A percentile compares a stretch with the other conserved stretches of the same genome.
phyloP scores from a whole-genome alignment of 2,888 invertebrate genomes.

The Strigamia maritima region DNA sequence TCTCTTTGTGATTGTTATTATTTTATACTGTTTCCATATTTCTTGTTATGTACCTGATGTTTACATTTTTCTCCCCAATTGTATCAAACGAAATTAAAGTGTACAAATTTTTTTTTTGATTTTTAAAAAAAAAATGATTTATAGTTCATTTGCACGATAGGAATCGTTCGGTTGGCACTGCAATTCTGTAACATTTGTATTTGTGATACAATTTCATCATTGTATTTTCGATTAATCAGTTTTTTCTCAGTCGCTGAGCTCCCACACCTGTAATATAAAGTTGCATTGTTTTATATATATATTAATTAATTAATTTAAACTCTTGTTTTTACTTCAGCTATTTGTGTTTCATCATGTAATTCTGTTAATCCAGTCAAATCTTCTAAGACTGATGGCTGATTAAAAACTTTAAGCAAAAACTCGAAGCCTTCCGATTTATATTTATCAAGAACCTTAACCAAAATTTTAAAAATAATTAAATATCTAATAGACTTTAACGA shows the following conservation, averaged over 20 bases:
- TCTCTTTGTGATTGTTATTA: not conserved
- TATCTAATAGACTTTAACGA: not conserved
- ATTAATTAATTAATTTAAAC: not conserved
- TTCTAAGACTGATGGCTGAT: slow-evolving; percentile 77
- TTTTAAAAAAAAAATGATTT: not conserved
- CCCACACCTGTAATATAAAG: not conserved
- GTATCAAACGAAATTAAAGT: not conserved
- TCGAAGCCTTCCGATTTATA: slow-evolving; percentile 60
- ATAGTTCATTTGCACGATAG: not conserved
- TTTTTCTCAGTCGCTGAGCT: slow-evolving; percentile 10
- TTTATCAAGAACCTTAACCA: slow-evolving; percentile 50
- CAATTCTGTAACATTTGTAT: not conserved
- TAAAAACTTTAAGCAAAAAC: slow-evolving; percentile 75
- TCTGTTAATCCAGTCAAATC: slow-evolving; percentile 73
- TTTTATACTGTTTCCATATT: not conserved
- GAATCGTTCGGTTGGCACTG: not conserved
- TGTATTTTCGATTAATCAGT: not conserved
- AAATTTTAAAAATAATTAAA: slow-evolving; percentile 28
- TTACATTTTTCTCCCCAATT: not conserved
- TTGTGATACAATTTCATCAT: not conserved
- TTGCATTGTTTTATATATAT: not conserved
- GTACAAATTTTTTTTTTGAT: not conserved
- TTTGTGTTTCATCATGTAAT: slow-evolving; percentile 53
- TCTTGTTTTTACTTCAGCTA: slow-evolving; percentile 46
- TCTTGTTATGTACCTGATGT: not conserved